Base-by-base conservation (phyloP, 2,888 invertebrate genomes). In the Subacronicta megacephala region DNA sequence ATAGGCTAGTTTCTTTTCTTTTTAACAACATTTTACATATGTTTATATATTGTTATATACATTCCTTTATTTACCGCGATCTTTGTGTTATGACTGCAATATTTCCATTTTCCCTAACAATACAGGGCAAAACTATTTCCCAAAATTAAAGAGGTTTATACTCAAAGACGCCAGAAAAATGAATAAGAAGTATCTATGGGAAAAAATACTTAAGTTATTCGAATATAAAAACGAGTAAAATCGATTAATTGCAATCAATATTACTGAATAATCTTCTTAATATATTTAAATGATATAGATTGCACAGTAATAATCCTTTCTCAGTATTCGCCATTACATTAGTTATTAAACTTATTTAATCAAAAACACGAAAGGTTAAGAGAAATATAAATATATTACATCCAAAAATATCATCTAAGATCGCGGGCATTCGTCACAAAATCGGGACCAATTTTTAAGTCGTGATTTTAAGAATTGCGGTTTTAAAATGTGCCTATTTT, bases 381-480 rank as follows among this genome's bases (percentile, higher is more conserved):
- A 7, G 10, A 23, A 35, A n/a, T n/a, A n/a, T n/a, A n/a, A n/a
- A n/a, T n/a, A n/a, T n/a, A n/a, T n/a, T n/a, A n/a, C n/a, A n/a
- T n/a, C n/a, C n/a, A n/a, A 23, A 23, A 35, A 38, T 40, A 23
- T 38, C 47, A 20, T 58, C 49, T 43, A 52, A 55, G 72, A 62
- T 62, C 73, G 73, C 61, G 58, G 36, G 17, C 40, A 40, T 2
- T 57, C 42, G 74, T 75, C 74, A 75, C 74, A 75, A 74, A 26
- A 73, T 60, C 44, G 66, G 74, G 77, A 59, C 77, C 74, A 75
- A 75, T 61, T 68, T 56, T 51, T 69, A 62, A 61, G 50, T 52
- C 29, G 41, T 45, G 52, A 62, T 55, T 37, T 26, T 26, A 37
- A 16, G 33, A 55, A 17, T 50, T 53, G 72, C 62, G 43, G 31